Evolutionary conservation across 2,797 vertebrate species (phyloP), one percentile per base, ranked within the genome.

Genomic region (Pseudomugil gertrudae): DNA sequence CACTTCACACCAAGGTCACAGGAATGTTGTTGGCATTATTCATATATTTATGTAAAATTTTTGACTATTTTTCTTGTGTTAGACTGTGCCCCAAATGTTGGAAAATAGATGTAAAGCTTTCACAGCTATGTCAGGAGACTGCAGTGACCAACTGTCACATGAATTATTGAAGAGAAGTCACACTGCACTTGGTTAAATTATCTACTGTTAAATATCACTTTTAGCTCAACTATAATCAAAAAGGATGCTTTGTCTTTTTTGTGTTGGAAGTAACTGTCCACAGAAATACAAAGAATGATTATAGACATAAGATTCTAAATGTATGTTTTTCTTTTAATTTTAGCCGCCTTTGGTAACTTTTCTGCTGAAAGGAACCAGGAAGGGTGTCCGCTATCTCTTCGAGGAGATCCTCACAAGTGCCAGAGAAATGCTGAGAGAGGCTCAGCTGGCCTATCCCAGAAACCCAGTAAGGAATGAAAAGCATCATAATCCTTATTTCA

Each of bases 381-480:
- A 83, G 43, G 96, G 96, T 11, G 26, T 97, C 64, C 66, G 78
- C 10, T 91, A 90, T 48, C 92, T 99, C 1, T 58, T 95, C 27
- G 90, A 93, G 53, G 84, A 89, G 4, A 92, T 90, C 33, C 79
- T 95, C 48, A 89, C 77, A 36, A 91, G 92, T 76, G 81, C 91
- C 54, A 87, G 80, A 66, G 87, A 77, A 11, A 92, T 96, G 80
- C 87, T 92, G 58, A 88, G 83, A 66, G 90, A 94, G n/a, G 90
- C 96, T 43, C 72, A 85, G 66, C 81, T 92, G 67, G 87, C 81
- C 36, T 53, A 58, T 63, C 87, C 94, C 48, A 92, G 84, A 55
- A 91, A 92, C 68, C 85, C 78, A 3, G 92, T 92, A 88, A 84
- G 89, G 65, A 14, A 93, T 57, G 9, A 43, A 1, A 0, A 0